These are phyloP conservation scores for Microcebus lehilahytsara DNA, from an alignment of 2,113 vertebrate genomes.

Conservation along the genomic window DNA sequence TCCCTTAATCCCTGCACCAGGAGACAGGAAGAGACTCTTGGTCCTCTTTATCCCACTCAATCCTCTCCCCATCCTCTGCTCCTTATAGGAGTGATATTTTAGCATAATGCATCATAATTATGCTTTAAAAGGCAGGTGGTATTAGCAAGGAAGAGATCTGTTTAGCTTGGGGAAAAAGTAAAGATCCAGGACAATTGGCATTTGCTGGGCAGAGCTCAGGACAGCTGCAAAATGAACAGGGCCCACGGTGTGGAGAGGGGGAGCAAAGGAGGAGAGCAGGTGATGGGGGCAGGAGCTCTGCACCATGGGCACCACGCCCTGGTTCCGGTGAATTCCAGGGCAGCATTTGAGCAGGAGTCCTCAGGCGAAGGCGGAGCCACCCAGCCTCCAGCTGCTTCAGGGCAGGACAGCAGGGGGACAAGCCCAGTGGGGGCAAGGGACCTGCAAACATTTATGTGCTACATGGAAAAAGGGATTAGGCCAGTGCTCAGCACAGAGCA, in stretches of 20 bases:
- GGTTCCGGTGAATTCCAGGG: not conserved
- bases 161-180: not conserved
- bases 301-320: not conserved
- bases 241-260: not conserved
- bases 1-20: not conserved
- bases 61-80: not conserved
- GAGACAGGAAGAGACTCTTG: not conserved
- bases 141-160: not conserved
- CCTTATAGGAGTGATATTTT: not conserved
- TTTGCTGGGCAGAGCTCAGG: not conserved
- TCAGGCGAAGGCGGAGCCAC: not conserved
- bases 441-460: not conserved
- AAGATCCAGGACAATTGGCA: not conserved
- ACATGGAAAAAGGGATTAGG: not conserved
- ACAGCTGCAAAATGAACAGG: not conserved
- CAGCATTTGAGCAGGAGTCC: not conserved
- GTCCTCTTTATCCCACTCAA: not conserved
- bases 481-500: not conserved
- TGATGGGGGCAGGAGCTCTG: rapidly evolving
- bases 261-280: not conserved
- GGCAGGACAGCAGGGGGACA: not conserved
- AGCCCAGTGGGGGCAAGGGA: not conserved
- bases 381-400: not conserved
- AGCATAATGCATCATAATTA: not conserved
- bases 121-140: not conserved